A percentile compares a stretch with the other conserved stretches of the same genome.
These are phyloP conservation scores for Magallana gigas DNA, from an alignment of 1,140 invertebrate species.

Conservation along the genomic window DNA sequence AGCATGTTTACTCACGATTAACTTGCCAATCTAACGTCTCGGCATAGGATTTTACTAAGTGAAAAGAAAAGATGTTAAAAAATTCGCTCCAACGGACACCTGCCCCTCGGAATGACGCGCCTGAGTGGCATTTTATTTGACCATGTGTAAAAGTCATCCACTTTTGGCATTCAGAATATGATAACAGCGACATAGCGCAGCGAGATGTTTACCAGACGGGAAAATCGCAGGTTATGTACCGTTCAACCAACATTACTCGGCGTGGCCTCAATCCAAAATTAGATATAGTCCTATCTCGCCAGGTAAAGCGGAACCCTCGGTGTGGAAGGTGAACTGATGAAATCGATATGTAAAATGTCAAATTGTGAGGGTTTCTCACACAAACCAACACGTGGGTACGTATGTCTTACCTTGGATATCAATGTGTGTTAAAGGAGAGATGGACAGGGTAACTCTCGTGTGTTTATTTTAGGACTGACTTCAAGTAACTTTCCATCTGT, in stretches of 20 bases:
- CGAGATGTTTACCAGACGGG: slow-evolving; percentile 13
- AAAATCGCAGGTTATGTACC: slow-evolving; percentile 27
- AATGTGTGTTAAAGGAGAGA: neutral
- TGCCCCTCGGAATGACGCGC: slow-evolving; percentile 10
- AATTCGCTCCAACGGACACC: neutral
- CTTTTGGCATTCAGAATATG: slow-evolving; percentile 14
- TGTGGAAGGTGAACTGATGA: slow-evolving; percentile 15
- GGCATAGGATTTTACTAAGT: neutral
- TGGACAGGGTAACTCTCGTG: too few species aligned
- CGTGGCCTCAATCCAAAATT: slow-evolving; percentile 26
- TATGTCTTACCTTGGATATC: neutral
- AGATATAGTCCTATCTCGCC: slow-evolving; percentile 7
- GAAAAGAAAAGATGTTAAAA: neutral
- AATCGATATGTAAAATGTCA: slow-evolving; percentile 9
- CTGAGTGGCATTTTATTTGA: slow-evolving; percentile 8
- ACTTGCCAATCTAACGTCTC: neutral
- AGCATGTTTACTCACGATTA: neutral
- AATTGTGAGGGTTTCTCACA: slow-evolving; percentile 25
- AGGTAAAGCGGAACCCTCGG: slow-evolving; percentile 7
- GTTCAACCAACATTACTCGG: slow-evolving; percentile 33
- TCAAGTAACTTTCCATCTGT: neutral
- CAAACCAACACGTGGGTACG: neutral
- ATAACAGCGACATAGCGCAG: neutral
- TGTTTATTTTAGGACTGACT: too few species aligned
- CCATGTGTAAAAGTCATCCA: slow-evolving; percentile 22